Evolutionary conservation across 1,140 invertebrate species (phyloP).

Genomic region (Papilio glaucus): DNA sequence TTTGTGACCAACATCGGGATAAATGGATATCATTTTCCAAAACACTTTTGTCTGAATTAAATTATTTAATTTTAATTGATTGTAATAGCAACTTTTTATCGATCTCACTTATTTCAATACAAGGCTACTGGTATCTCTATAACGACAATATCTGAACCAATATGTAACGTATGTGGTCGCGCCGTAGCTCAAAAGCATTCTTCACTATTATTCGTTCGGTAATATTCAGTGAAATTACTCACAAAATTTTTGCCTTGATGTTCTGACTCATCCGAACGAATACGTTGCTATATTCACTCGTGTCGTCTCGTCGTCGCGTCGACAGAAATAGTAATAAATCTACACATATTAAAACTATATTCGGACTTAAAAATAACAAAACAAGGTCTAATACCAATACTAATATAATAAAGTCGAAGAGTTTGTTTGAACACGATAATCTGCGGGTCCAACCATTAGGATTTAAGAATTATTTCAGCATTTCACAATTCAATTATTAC

Average conservation of each 20-base stretch:
- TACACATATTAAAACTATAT: background rate
- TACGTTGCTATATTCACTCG: slow-evolving; percentile 5
- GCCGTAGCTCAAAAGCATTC: slow-evolving; percentile 68
- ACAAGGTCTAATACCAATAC: too few relatives aligned
- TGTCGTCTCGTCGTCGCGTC: background rate
- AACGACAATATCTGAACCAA: slow-evolving; percentile 57
- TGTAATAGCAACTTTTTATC: background rate
- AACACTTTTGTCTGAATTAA: too few relatives aligned
- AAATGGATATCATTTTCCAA: too few relatives aligned
- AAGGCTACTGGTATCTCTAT: slow-evolving; percentile 36
- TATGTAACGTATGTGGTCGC: slow-evolving; percentile 61
- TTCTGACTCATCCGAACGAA: slow-evolving; percentile 38
- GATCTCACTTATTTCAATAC: background rate
- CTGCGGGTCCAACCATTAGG: too few relatives aligned
- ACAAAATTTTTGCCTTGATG: slow-evolving; percentile 60
- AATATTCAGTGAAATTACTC: slow-evolving; percentile 70
- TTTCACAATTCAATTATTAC: too few relatives aligned
- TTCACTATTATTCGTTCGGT: slow-evolving; percentile 65
- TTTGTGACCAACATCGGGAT: too few relatives aligned
- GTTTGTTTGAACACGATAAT: too few relatives aligned
- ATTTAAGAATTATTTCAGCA: too few relatives aligned
- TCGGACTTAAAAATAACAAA: too few relatives aligned
- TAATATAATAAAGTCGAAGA: too few relatives aligned
- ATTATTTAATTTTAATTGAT: too few relatives aligned
- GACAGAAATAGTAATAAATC: slow-evolving; percentile 30